Base-by-base conservation (phyloP, 1,140 invertebrate species). In the Zaprionus lachaisei region DNA sequence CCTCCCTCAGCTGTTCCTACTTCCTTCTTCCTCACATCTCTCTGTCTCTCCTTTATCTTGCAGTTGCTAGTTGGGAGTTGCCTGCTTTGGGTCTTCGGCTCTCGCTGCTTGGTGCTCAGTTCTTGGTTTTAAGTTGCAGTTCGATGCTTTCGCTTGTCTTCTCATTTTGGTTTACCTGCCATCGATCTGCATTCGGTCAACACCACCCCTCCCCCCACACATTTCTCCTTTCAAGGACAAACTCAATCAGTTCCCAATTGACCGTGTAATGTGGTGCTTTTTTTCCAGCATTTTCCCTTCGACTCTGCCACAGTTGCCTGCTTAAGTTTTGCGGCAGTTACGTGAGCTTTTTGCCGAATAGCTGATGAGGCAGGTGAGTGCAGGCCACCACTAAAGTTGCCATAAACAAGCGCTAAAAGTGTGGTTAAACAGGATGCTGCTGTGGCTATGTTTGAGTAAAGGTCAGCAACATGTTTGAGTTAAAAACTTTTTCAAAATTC, bases 191-290 rank as follows among this genome's bases (percentile, higher is more conserved):
- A 72, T 57, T 64, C 57, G 54, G 55, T 56, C 51, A 54, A n/a
- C 17, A 62, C 54, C 5, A n/a, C 5, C 41, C n/a, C 15, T 44
- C 15, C 41, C n/a, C 6, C 0, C 6, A 9, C 6, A 5, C 2
- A 4, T 17, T 28, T 7, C 26, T 15, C 15, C 62, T 37, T 24
- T 24, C 20, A 56, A 74, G 66, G 20, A 54, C 64, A 67, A 61
- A 72, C 58, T 72, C 74, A 77, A 77, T 77, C 74, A 77, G 74
- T 72, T 65, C 31, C 70, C 74, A 77, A 77, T 77, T 77, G 74
- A 72, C 69, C 74, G 62, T 77, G 56, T 77, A 72, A 77, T 77
- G 22, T 34, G 74, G 60, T 51, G 55, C 15, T 69, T 49, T 64
- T 57, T 49, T 28, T 14, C 14, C 49, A 47, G 20, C 28, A 58